Percentiles rank a stretch among this genome's conserved stretches.
Conservation (phyloP, 2,888 invertebrate genomes). For the Calliphora vomitoria region DNA sequence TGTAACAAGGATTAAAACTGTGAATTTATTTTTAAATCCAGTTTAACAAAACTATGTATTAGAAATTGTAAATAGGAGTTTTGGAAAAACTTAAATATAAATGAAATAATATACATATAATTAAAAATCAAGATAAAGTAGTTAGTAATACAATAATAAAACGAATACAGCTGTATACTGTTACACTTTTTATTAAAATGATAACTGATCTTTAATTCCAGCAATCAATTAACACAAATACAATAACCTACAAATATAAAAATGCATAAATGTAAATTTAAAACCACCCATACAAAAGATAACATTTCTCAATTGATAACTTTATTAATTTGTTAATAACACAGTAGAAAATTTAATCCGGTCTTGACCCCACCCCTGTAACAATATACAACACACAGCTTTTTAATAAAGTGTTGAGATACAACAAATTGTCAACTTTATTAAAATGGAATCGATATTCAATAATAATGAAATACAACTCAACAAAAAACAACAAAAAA, state of each 20-base stretch:
- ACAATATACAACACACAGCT: background rate
- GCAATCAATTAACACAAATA: background rate
- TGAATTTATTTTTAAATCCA: too few species aligned
- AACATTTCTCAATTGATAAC: conserved; percentile 19
- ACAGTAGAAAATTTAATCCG: conserved; percentile 35
- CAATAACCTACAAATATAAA: background rate
- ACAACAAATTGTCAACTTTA: conserved; percentile 58
- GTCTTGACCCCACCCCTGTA: conserved; percentile 5
- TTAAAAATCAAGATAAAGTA: too few species aligned
- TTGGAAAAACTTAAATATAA: too few species aligned
- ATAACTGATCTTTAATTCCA: background rate
- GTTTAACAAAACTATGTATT: too few species aligned
- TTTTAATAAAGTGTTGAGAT: conserved; percentile 50
- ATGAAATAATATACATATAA: too few species aligned
- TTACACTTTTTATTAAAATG: too few species aligned
- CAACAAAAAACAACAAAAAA: background rate
- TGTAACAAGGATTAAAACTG: too few species aligned
- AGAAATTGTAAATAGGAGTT: too few species aligned
- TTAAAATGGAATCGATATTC: conserved; percentile 55
- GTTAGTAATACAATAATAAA: too few species aligned
- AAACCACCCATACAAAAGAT: background rate
- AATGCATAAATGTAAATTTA: background rate
- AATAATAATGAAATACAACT: conserved; percentile 13
- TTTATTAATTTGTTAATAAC: conserved; percentile 62
- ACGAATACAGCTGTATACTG: too few species aligned